A percentile compares a stretch with the other conserved stretches of the same genome.
These are phyloP conservation scores for Mus musculus DNA, from an alignment of 2,113 vertebrate genomes.

Conservation along the genomic window DNA sequence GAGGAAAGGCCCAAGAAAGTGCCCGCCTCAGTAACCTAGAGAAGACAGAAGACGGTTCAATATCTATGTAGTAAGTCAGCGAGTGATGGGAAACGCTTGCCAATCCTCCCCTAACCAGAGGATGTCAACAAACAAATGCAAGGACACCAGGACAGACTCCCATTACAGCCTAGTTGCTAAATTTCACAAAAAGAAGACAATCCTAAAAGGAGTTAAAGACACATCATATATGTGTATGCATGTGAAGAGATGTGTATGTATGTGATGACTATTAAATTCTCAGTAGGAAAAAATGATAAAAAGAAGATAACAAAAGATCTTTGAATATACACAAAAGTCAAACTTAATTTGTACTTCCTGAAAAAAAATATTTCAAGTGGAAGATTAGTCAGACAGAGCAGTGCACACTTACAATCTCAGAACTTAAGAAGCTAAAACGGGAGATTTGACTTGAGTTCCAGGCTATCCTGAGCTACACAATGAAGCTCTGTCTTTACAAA, in stretches of 20 bases:
- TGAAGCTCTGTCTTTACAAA: background rate
- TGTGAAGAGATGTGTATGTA: background rate
- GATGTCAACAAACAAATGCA: background rate
- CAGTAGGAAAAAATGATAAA: background rate
- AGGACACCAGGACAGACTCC: background rate
- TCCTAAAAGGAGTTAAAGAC: background rate
- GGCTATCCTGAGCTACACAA: background rate
- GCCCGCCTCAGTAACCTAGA: background rate
- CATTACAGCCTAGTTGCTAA: background rate
- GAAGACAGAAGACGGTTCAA: background rate
- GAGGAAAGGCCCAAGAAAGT: background rate
- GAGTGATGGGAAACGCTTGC: background rate
- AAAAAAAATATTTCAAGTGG: constrained; percentile 4
- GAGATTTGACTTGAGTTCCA: background rate
- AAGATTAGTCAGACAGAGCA: background rate
- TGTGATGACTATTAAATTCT: background rate
- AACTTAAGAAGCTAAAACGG: background rate
- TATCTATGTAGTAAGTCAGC: background rate
- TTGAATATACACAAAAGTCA: background rate
- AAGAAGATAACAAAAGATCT: background rate
- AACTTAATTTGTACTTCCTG: background rate
- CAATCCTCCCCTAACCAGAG: background rate
- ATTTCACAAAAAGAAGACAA: constrained; percentile 23
- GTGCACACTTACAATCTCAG: background rate
- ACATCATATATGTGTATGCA: background rate